Percentiles rank a stretch among this genome's conserved stretches.
These are phyloP conservation scores for Propsilocerus akamusi DNA, from an alignment of 1,140 invertebrate genomes.

Conservation along the genomic window DNA sequence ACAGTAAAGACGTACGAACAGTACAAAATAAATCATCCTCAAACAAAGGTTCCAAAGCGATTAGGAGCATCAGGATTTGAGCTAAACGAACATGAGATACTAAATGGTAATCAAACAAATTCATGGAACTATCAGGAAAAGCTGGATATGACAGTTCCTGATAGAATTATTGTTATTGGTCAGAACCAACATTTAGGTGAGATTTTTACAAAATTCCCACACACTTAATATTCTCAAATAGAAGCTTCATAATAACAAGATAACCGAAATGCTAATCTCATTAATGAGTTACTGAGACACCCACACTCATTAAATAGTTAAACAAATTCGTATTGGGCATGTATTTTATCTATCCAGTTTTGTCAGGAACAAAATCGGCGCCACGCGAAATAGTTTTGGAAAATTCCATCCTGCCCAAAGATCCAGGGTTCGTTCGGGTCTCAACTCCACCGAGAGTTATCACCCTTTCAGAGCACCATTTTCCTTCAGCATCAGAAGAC, in stretches of 20 bases:
- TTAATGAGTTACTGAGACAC: not conserved
- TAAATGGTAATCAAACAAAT: constrained; percentile 15
- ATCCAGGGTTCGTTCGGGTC: constrained; percentile 49
- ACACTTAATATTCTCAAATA: too few species aligned
- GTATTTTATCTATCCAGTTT: not conserved
- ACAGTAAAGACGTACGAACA: too few species aligned
- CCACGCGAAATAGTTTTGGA: constrained; percentile 69
- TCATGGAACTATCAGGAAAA: constrained; percentile 50
- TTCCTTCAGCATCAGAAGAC: constrained; percentile 51
- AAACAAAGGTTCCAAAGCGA: constrained; percentile 59
- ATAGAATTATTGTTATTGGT: constrained; percentile 68
- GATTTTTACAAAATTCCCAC: too few species aligned
- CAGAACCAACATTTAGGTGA: constrained; percentile 59
- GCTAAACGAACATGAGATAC: not conserved
- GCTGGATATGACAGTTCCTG: constrained; percentile 79
- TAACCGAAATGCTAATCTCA: too few species aligned
- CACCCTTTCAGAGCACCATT: constrained; percentile 61
- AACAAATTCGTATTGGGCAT: constrained; percentile 5
- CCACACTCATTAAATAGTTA: not conserved
- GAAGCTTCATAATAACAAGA: too few species aligned
- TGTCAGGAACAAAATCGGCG: constrained; percentile 47
- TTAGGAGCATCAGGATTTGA: constrained; percentile 45
- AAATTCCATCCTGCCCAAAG: constrained; percentile 52
- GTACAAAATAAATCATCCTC: too few species aligned
- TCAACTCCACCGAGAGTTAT: constrained; percentile 66